Percentiles rank a stretch among this genome's conserved stretches.
Conservation (phyloP, 2,797 vertebrate species). For the Petrocephalus sullivani region DNA sequence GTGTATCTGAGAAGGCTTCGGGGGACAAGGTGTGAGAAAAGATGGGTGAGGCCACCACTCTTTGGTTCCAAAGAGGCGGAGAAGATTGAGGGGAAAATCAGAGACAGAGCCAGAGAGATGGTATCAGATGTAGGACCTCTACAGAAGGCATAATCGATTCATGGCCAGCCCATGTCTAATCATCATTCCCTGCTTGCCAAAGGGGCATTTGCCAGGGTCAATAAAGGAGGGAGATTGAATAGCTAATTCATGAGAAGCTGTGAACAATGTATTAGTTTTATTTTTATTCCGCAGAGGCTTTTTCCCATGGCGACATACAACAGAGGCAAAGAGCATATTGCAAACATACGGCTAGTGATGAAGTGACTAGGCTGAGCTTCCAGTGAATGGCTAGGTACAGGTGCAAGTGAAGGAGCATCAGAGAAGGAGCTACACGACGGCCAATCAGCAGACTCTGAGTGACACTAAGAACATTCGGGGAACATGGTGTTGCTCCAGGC, state of each 20-base stretch:
- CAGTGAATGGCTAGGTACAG: not conserved
- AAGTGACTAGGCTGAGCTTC: not conserved
- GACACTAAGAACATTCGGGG: not conserved
- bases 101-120: not conserved
- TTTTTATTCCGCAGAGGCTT: not conserved
- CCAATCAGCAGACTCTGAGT: not conserved
- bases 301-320: not conserved
- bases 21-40: not conserved
- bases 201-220: conserved; percentile 6
- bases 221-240: conserved; percentile 7
- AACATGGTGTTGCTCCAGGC: not conserved
- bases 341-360: too few species aligned
- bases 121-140: not conserved
- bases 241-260: not conserved
- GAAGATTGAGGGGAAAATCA: not conserved
- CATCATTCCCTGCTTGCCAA: not conserved
- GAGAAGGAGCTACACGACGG: not conserved
- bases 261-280: not conserved
- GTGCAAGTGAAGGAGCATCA: not conserved
- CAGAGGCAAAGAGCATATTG: too few species aligned
- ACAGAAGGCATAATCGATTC: not conserved
- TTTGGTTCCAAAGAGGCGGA: not conserved
- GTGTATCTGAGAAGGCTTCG: conserved; percentile 27
- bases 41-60: not conserved
- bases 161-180: not conserved